Base-by-base conservation (phyloP, 2,113 vertebrate species). In the Nyctereutes procyonoides region DNA sequence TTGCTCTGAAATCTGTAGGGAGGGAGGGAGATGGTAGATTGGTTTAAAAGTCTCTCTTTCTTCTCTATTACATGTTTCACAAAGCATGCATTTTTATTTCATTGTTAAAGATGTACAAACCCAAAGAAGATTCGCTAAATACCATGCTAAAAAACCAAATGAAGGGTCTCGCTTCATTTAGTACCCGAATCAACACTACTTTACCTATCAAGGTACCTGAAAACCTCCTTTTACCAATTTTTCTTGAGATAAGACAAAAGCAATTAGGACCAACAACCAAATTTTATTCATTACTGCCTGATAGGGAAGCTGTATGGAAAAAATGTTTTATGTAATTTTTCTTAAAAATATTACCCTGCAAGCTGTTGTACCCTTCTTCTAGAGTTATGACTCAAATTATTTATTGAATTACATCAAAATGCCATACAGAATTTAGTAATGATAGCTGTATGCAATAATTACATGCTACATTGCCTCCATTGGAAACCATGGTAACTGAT, bases 401-500 rank as follows among this genome's bases (percentile, higher is more conserved):
- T 98, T 98, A 98, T 90, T 95, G 65, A 97, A 69, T 96, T 92
- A 94, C 53, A 97, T 93, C 92, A 97, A 98, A 98, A 97, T 96
- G 98, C 74, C 8, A 90, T 84, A 77, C 69, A 97, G 97, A 97
- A 98, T 98, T 98, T 98, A 98, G 98, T 98, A 98, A 98, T 98
- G 96, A 97, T 96, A 95, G 65, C 95, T 98, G 83, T 96, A 97
- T 98, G 90, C 92, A 98, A 97, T 98, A 98, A 97, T 97, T 98
- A 95, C 71, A 96, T 96, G 98, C 96, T 98, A 94, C 84, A 96
- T 89, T 96, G 95, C 98, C 96, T 98, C 97, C 73, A 95, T 84
- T 96, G 93, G 98, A 98, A 98, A 95, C 97, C 88, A 79, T 98
- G 98, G 98, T 97, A 98, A 95, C 95, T 32, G 55, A 98, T 98